A percentile compares a stretch with the other conserved stretches of the same genome.
phyloP scores from a whole-genome alignment of 1,140 invertebrate genomes.

The Camponotus vicinus region DNA sequence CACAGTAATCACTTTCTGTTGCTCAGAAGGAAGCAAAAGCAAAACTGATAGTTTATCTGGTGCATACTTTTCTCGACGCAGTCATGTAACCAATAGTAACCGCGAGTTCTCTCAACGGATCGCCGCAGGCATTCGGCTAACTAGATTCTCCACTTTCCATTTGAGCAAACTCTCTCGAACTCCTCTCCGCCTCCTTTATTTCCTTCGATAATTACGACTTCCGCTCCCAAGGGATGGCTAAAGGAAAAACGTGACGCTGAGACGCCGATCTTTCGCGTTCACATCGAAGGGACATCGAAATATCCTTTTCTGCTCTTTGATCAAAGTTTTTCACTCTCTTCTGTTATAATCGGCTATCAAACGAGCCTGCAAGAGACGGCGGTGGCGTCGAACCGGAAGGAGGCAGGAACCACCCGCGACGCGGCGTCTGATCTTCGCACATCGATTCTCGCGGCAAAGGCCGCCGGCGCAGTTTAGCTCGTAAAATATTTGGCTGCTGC shows the following conservation, averaged over 20 bases:
- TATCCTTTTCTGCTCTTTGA: conserved; percentile 46
- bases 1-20: background rate
- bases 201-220: conserved; percentile 61
- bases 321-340: conserved; percentile 67
- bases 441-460: conserved; percentile 68
- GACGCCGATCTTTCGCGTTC: conserved; percentile 42
- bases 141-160: conserved; percentile 66
- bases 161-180: conserved; percentile 33
- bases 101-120: conserved; percentile 29
- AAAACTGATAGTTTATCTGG: conserved; percentile 19
- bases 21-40: conserved; percentile 13
- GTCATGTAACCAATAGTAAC: background rate
- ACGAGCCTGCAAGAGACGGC: background rate
- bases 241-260: background rate
- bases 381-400: conserved; percentile 16
- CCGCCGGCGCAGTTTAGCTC: conserved; percentile 76
- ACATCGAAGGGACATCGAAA: conserved; percentile 60
- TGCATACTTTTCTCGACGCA: conserved; percentile 22
- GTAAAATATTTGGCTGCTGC: conserved; percentile 82
- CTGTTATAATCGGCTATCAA: conserved; percentile 56
- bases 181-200: conserved; percentile 33
- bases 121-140: conserved; percentile 50
- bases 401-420: conserved; percentile 22
- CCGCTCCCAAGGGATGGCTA: conserved; percentile 27
- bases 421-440: conserved; percentile 67